A percentile compares a stretch with the other conserved stretches of the same genome.
Conservation (phyloP, 2,888 invertebrate genomes). For the Drosophila mercatorum region DNA sequence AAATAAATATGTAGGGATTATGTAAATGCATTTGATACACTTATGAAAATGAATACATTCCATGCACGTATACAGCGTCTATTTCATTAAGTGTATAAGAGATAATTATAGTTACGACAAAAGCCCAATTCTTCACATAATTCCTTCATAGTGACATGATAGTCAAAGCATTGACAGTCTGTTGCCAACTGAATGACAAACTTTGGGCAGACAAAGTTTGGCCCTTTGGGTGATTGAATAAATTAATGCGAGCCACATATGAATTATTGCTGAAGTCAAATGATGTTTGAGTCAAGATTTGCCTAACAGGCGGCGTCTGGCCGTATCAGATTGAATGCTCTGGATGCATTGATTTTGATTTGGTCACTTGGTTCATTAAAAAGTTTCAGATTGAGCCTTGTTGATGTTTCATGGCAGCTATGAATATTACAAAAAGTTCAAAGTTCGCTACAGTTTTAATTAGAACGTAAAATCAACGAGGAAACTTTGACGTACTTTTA, state of each 20-base stretch:
- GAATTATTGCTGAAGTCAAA: slow-evolving; percentile 40
- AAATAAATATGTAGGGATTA: slow-evolving; percentile 30
- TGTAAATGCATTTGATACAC: background rate
- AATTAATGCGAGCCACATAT: slow-evolving; percentile 36
- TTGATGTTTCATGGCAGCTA: slow-evolving; percentile 70
- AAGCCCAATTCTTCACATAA: slow-evolving; percentile 35
- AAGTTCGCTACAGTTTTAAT: slow-evolving; percentile 72
- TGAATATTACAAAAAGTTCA: slow-evolving; percentile 64
- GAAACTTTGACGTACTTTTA: slow-evolving; percentile 74
- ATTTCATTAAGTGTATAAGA: background rate
- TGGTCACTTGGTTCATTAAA: slow-evolving; percentile 74
- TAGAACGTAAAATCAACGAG: slow-evolving; percentile 73
- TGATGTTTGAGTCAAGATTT: slow-evolving; percentile 39
- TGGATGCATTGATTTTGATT: slow-evolving; percentile 56
- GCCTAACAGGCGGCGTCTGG: slow-evolving; percentile 6
- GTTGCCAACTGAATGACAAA: slow-evolving; percentile 51
- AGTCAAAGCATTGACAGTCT: slow-evolving; percentile 64
- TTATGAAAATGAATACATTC: background rate
- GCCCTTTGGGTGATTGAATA: slow-evolving; percentile 22
- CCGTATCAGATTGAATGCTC: background rate
- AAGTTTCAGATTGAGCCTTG: slow-evolving; percentile 61
- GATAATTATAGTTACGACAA: slow-evolving; percentile 19
- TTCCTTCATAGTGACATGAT: slow-evolving; percentile 38
- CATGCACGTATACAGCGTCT: background rate
- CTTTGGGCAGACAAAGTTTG: slow-evolving; percentile 62